Percentiles rank a stretch among this genome's conserved stretches.
Evolutionary conservation across 1,140 invertebrate genomes (phyloP).

Genomic region (Aphaenogaster floridana): DNA sequence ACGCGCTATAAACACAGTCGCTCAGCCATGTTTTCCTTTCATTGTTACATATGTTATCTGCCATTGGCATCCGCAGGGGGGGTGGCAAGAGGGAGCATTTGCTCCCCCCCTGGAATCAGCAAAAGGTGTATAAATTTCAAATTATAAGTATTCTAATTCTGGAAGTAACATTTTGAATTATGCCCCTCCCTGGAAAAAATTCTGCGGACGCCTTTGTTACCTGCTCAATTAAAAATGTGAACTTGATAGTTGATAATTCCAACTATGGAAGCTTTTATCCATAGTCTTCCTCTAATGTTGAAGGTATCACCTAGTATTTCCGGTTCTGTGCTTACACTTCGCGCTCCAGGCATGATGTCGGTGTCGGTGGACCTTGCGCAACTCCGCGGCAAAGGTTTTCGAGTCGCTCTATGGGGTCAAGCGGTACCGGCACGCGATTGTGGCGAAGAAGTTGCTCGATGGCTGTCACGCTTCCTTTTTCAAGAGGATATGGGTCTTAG

Average conservation of each 20-base stretch:
- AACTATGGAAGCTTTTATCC: constrained; percentile 9
- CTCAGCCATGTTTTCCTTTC: constrained; percentile 40
- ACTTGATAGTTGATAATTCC: neutral
- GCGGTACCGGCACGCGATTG: constrained; percentile 88
- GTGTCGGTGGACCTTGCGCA: constrained; percentile 86
- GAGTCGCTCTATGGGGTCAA: constrained; percentile 86
- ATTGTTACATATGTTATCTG: constrained; percentile 16
- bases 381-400: constrained; percentile 83
- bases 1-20: constrained; percentile 38
- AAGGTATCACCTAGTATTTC: constrained; percentile 84
- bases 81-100: no score
- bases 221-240: neutral
- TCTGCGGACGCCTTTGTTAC: neutral
- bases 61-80: no score
- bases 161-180: no score
- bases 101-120: no score
- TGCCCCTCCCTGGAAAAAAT: no score
- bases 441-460: constrained; percentile 88
- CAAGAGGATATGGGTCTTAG: constrained; percentile 87
- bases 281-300: neutral
- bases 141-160: no score
- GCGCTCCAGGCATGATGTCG: constrained; percentile 86
- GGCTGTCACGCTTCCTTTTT: constrained; percentile 89
- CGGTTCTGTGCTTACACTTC: constrained; percentile 85
- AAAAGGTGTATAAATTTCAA: no score